Conservation (phyloP, 2,113 vertebrate species). For the Fulmarus glacialis region DNA sequence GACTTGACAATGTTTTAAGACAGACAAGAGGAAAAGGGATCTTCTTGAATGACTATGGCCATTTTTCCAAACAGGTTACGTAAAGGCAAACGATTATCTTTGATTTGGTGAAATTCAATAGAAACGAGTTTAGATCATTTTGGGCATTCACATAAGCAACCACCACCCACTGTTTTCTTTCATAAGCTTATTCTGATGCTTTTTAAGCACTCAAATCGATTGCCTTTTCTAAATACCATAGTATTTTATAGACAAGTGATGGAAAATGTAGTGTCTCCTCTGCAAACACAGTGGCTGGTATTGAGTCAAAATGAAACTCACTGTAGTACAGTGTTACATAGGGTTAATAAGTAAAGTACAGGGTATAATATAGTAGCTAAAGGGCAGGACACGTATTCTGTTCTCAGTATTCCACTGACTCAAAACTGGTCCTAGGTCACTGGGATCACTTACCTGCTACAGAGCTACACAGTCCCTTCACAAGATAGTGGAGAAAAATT, state of each 20-base stretch:
- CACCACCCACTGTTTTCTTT: background rate
- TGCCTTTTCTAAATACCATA: background rate
- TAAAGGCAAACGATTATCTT: background rate
- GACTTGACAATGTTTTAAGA: background rate
- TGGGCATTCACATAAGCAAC: background rate
- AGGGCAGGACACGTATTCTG: background rate
- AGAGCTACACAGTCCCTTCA: background rate
- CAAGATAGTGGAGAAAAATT: background rate
- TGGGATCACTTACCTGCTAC: background rate
- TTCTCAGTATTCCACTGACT: background rate
- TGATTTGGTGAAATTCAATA: background rate
- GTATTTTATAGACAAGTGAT: background rate
- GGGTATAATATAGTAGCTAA: background rate
- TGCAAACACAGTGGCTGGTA: background rate
- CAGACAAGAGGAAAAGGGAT: background rate
- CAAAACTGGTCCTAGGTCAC: background rate
- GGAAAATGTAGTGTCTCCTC: background rate
- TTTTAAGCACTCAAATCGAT: background rate
- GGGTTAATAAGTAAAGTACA: background rate
- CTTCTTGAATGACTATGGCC: background rate
- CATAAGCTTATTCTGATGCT: background rate
- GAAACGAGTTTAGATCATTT: background rate
- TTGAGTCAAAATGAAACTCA: background rate
- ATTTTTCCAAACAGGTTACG: background rate
- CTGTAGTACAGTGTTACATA: background rate